Evolutionary conservation across 1,140 invertebrate genomes (phyloP).

Genomic region (Lithobius niger): DNA sequence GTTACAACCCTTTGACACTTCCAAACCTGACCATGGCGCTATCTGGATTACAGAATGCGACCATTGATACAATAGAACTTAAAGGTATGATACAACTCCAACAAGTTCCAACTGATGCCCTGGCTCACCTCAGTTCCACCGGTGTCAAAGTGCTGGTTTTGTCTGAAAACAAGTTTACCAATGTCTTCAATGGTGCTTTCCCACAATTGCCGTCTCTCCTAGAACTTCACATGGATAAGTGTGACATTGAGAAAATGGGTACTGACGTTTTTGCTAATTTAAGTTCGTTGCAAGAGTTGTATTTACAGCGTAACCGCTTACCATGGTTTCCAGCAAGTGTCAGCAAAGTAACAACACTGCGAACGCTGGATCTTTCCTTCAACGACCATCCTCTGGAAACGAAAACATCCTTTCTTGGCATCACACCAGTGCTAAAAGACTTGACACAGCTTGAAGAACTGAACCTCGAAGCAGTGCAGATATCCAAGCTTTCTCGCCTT

Average conservation of each 20-base stretch:
- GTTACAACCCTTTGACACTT: not conserved
- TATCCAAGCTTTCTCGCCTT: not conserved
- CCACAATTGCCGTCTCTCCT: constrained; percentile 4
- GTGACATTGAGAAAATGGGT: constrained; percentile 3
- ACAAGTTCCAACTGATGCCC: not conserved
- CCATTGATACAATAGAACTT: not conserved
- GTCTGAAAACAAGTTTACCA: not conserved
- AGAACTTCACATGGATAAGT: constrained; percentile 7
- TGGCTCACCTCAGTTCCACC: not conserved
- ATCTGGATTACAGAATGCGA: not conserved
- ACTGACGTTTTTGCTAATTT: constrained; percentile 7
- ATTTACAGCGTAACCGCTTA: not conserved
- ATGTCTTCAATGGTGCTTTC: not conserved
- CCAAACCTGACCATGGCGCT: not conserved
- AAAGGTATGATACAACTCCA: not conserved
- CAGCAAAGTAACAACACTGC: not conserved
- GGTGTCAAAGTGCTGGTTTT: not conserved
- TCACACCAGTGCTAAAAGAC: not conserved
- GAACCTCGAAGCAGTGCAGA: not conserved
- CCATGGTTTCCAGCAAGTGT: not conserved
- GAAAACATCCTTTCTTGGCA: not conserved
- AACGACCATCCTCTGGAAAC: not conserved
- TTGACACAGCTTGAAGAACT: not conserved
- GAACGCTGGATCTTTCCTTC: not conserved
- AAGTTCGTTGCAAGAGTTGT: constrained; percentile 6